Evolutionary conservation across 1,140 invertebrate genomes (phyloP).

Genomic region (Macrobrachium rosenbergii): DNA sequence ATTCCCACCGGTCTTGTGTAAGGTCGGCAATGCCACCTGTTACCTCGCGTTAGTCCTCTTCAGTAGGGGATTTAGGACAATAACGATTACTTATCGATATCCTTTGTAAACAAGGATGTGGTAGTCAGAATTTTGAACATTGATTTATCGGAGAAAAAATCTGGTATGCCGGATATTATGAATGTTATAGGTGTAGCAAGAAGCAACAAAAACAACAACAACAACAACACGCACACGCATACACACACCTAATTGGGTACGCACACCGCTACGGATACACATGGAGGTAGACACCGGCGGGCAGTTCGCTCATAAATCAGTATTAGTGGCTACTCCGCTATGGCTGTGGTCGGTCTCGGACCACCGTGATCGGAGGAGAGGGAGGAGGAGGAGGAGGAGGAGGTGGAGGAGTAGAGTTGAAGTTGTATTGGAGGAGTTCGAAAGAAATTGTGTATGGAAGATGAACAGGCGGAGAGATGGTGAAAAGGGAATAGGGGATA

Average conservation of each 20-base stretch:
- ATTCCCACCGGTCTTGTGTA: no score
- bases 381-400: not conserved
- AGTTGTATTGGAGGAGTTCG: not conserved
- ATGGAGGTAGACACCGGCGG: constrained; percentile 31
- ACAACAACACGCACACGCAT: not conserved
- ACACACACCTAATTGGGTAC: constrained; percentile 13
- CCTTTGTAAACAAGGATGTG: no score
- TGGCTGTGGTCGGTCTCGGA: constrained; percentile 40
- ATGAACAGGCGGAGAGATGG: not conserved
- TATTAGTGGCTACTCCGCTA: constrained; percentile 33
- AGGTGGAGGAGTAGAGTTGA: not conserved
- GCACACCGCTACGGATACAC: constrained; percentile 21
- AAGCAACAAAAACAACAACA: not conserved
- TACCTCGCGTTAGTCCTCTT: no score
- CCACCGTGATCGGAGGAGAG: constrained; percentile 25
- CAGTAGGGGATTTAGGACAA: no score
- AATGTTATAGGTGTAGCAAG: no score
- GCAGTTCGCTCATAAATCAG: constrained; percentile 43
- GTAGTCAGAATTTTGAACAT: no score
- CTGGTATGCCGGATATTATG: not conserved
- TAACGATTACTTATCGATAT: no score
- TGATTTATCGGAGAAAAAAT: not conserved
- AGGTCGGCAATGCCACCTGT: no score
- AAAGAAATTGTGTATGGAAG: not conserved
- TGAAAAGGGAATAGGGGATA: not conserved